A percentile compares a stretch with the other conserved stretches of the same genome.
Conservation (phyloP, 1,140 invertebrate genomes). For the Tetragnatha versicolor region DNA sequence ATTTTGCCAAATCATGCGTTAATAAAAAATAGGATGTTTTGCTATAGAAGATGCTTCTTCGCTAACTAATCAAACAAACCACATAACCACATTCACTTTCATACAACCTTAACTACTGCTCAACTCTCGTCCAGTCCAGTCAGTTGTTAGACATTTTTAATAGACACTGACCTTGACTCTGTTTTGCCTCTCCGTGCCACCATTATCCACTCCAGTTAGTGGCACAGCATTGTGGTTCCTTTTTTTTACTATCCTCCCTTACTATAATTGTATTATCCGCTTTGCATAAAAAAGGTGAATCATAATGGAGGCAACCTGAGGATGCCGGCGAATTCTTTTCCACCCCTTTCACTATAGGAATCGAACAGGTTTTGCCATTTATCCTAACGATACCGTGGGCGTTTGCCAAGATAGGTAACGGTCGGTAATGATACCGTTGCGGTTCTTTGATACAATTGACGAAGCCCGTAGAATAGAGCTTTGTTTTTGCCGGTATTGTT, state of each 20-base stretch:
- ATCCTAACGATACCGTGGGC: conserved; percentile 1
- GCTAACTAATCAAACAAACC: no score
- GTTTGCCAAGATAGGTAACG: conserved; percentile 10
- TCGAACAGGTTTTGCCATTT: no score
- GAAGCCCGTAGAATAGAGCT: neutral
- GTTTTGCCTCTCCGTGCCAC: conserved; percentile 1
- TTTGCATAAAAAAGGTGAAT: conserved; percentile 22
- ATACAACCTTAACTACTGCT: no score
- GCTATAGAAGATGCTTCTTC: no score
- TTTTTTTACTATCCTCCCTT: no score
- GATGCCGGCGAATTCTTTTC: conserved; percentile 1
- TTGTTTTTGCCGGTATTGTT: neutral
- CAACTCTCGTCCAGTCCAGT: no score
- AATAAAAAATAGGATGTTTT: no score
- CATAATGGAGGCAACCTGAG: neutral
- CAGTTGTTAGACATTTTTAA: no score
- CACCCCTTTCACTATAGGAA: neutral
- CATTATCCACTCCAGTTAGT: conserved; percentile 6
- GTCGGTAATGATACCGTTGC: conserved; percentile 11
- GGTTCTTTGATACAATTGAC: conserved; percentile 18
- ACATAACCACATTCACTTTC: no score
- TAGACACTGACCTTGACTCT: conserved; percentile 9
- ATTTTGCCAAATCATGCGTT: no score
- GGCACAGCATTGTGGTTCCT: neutral
- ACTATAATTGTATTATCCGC: conserved; percentile 1